These are phyloP conservation scores for Oxystoma pomonae DNA, from an alignment of 2,888 invertebrate genomes.

Conservation along the genomic window DNA sequence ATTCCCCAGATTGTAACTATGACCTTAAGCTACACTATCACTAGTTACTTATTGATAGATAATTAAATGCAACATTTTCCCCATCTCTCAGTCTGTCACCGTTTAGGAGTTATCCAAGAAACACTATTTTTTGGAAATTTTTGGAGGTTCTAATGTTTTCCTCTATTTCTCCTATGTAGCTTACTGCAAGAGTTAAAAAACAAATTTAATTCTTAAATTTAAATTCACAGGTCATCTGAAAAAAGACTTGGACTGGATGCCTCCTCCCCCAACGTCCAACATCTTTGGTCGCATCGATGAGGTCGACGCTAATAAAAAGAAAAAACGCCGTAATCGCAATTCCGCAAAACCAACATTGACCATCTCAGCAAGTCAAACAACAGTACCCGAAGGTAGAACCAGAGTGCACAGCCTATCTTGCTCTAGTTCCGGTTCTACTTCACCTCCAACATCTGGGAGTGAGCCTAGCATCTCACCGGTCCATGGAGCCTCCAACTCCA, in stretches of 20 bases:
- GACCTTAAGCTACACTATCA: no score
- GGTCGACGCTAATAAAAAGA: conserved; percentile 53
- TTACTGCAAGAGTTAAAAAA: no score
- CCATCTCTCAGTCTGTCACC: no score
- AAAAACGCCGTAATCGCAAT: conserved; percentile 65
- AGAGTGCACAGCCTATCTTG: conserved; percentile 70
- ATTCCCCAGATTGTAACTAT: no score
- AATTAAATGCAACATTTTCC: no score
- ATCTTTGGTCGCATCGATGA: conserved; percentile 52
- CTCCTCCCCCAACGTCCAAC: conserved; percentile 57
- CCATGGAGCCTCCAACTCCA: conserved; percentile 64
- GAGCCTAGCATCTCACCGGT: conserved; percentile 71
- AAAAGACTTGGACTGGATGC: conserved; percentile 91
- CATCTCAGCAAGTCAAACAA: conserved; percentile 47
- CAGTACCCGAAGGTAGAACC: conserved; percentile 51
- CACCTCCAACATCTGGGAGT: conserved; percentile 72
- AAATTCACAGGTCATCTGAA: conserved; percentile 80
- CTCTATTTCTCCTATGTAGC: no score
- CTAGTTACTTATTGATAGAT: no score
- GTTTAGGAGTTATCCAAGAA: no score
- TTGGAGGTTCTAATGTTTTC: no score
- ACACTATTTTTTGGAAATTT: no score
- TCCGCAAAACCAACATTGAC: conserved; percentile 52
- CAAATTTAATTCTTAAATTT: no score
- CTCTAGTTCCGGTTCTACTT: conserved; percentile 74